These are phyloP conservation scores for Suricata suricatta DNA, from an alignment of 2,113 vertebrate genomes.

Conservation along the genomic window DNA sequence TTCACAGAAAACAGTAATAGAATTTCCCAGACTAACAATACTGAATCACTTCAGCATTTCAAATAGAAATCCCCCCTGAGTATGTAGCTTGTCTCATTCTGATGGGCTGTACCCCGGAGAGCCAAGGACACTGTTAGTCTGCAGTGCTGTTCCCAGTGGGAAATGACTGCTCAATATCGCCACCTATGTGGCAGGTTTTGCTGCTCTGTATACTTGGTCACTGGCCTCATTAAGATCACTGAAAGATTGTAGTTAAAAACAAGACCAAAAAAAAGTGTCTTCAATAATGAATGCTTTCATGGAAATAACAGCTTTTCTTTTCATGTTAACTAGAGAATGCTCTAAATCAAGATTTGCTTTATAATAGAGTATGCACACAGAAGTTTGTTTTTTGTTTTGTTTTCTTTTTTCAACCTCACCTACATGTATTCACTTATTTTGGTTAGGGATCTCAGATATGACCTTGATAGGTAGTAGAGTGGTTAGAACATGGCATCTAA, in stretches of 20 bases:
- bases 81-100: not conserved
- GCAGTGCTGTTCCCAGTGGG: not conserved
- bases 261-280: not conserved
- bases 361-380: not conserved
- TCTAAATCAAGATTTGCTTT: not conserved
- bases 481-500: not conserved
- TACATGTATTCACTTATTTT: not conserved
- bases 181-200: not conserved
- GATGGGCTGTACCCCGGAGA: not conserved
- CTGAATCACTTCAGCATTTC: not conserved
- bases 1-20: not conserved
- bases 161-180: not conserved
- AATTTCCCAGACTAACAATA: slow-evolving; percentile 1
- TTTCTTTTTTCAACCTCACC: not conserved
- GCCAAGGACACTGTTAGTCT: not conserved
- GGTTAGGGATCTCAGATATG: not conserved
- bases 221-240: not conserved
- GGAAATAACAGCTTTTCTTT: slow-evolving; percentile 33
- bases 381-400: not conserved
- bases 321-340: not conserved
- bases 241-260: not conserved
- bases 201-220: not conserved
- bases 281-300: not conserved
- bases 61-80: slow-evolving; percentile 47
- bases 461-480: not conserved